phyloP scores from a whole-genome alignment of 2,113 vertebrate genomes.

The Microcebus jonahi region DNA sequence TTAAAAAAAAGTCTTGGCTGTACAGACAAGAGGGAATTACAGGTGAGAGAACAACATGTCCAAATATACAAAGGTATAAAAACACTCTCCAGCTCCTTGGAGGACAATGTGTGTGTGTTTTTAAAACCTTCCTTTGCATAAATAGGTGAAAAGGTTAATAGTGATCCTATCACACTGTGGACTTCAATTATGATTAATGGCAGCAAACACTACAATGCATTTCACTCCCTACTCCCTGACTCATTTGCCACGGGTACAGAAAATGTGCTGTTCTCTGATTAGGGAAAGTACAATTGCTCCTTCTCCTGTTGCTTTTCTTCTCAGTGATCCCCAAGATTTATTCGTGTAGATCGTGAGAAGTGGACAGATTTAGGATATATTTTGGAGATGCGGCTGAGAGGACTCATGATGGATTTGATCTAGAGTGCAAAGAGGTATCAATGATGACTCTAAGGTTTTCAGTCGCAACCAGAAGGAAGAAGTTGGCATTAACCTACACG shows the following conservation, averaged over 20 bases:
- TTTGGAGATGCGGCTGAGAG: not conserved
- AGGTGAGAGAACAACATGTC: not conserved
- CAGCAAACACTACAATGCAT: not conserved
- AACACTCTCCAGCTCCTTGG: not conserved
- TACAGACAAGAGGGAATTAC: not conserved
- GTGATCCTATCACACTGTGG: not conserved
- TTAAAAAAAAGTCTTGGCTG: not conserved
- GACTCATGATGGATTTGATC: not conserved
- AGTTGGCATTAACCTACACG: not conserved
- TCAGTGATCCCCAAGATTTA: conserved; percentile 4
- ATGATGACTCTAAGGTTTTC: not conserved
- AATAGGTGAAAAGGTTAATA: not conserved
- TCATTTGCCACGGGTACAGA: not conserved
- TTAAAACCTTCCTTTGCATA: not conserved
- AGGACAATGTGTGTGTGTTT: not conserved
- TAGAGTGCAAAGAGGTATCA: not conserved
- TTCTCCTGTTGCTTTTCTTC: not conserved
- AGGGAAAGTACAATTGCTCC: not conserved
- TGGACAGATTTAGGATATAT: not conserved
- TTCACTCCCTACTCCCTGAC: not conserved
- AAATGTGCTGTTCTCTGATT: not conserved
- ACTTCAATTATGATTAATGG: conserved; percentile 14
- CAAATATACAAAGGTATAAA: conserved; percentile 6
- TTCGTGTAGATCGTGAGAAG: not conserved
- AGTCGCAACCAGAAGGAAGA: not conserved